phyloP scores from a whole-genome alignment of 1,140 invertebrate species.

The Mamestra configurata region DNA sequence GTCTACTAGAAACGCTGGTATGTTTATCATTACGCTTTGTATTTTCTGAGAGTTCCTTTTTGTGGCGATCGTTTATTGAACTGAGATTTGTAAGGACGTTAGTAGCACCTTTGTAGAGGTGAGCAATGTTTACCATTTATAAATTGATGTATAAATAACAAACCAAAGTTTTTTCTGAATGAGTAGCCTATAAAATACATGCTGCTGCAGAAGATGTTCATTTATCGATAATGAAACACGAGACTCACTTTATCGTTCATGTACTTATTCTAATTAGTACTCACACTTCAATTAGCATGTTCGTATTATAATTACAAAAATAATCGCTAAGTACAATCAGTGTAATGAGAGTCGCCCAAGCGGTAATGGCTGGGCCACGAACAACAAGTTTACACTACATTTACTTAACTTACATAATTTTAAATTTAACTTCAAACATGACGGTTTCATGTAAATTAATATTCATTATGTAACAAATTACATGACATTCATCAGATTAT shows the following conservation, averaged over 20 bases:
- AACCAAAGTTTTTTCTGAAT: neutral
- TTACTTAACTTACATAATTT: constrained; percentile 25
- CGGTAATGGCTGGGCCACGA: constrained; percentile 61
- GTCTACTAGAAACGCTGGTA: constrained; percentile 3
- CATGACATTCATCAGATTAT: neutral
- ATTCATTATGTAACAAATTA: constrained; percentile 21
- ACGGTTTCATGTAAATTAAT: constrained; percentile 33
- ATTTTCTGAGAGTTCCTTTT: neutral
- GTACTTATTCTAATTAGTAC: neutral
- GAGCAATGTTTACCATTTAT: constrained; percentile 9
- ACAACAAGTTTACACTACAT: constrained; percentile 30
- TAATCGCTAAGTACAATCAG: constrained; percentile 13
- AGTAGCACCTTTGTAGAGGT: constrained; percentile 22
- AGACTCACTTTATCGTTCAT: neutral
- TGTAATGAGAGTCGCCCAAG: constrained; percentile 50
- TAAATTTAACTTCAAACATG: constrained; percentile 2
- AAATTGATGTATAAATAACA: neutral
- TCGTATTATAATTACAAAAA: constrained; percentile 13
- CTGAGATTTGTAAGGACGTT: neutral
- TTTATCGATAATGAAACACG: neutral
- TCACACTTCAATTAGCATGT: constrained; percentile 6
- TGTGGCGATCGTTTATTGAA: neutral
- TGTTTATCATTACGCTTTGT: neutral
- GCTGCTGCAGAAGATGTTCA: neutral
- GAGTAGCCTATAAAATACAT: neutral